A percentile compares a stretch with the other conserved stretches of the same genome.
Evolutionary conservation across 2,888 invertebrate genomes (phyloP).

Genomic region (Stenotaenia linearis): DNA sequence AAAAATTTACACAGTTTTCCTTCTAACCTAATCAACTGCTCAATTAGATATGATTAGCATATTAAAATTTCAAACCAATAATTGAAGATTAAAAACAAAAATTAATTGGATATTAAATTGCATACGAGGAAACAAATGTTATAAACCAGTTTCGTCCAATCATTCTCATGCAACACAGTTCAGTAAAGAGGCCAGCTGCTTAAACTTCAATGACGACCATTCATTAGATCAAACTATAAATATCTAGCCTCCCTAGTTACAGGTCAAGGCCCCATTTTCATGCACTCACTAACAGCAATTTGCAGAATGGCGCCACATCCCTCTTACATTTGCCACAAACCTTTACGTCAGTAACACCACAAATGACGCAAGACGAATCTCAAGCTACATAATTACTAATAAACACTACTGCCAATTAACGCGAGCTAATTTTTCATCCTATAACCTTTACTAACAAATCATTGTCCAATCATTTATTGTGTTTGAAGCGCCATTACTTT

Average conservation of each 20-base stretch:
- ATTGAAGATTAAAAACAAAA: background rate
- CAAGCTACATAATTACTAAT: background rate
- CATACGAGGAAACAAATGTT: background rate
- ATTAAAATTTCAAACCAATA: background rate
- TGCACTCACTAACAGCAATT: background rate
- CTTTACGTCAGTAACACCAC: background rate
- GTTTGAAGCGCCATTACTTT: background rate
- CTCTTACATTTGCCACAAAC: background rate
- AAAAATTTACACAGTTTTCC: too few relatives aligned
- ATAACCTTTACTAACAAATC: too few relatives aligned
- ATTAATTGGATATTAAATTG: background rate
- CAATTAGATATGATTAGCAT: background rate
- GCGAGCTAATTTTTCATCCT: background rate
- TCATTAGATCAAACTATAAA: conserved; percentile 23
- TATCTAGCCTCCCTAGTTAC: conserved; percentile 24
- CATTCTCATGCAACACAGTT: background rate
- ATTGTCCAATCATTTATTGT: too few relatives aligned
- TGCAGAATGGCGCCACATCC: conserved; percentile 12
- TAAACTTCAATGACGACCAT: conserved; percentile 19
- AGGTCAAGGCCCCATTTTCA: conserved; percentile 19
- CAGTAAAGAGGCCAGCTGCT: conserved; percentile 21
- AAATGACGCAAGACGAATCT: background rate
- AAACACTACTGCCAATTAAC: background rate
- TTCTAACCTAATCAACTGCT: background rate
- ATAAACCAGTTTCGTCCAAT: conserved; percentile 1